phyloP scores from a whole-genome alignment of 2,797 vertebrate genomes.

The Vireo griseus region DNA sequence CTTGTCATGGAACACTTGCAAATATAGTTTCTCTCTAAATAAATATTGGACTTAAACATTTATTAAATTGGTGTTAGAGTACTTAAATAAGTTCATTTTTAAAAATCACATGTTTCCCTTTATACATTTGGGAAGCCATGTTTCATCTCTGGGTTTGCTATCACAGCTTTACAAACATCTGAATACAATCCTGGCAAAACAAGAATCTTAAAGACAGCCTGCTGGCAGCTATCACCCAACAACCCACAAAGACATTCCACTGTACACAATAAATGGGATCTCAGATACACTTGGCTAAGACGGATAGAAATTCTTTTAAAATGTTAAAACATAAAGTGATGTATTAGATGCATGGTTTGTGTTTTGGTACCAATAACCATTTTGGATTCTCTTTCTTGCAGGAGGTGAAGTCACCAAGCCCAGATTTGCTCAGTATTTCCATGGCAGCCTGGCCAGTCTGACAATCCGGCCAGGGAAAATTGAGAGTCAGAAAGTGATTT shows the following conservation, averaged over 20 bases:
- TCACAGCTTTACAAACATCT: background rate
- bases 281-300: background rate
- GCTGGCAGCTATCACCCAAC: background rate
- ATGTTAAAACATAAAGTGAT: background rate
- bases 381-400: conserved; percentile 46
- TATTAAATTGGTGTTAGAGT: background rate
- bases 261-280: background rate
- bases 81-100: background rate
- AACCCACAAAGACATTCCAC: background rate
- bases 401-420: conserved; percentile 93
- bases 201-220: background rate
- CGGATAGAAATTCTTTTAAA: background rate
- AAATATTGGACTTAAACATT: background rate
- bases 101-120: background rate
- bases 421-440: conserved; percentile 92
- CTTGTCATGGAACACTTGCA: background rate
- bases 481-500: conserved; percentile 95
- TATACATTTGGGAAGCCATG: background rate
- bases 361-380: background rate
- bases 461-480: conserved; percentile 92
- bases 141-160: background rate
- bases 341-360: background rate
- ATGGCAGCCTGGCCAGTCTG: conserved; percentile 93
- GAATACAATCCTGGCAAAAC: background rate
- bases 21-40: background rate